Base-by-base conservation (phyloP, 2,113 vertebrate genomes). In the Brachypteracias leptosomus region DNA sequence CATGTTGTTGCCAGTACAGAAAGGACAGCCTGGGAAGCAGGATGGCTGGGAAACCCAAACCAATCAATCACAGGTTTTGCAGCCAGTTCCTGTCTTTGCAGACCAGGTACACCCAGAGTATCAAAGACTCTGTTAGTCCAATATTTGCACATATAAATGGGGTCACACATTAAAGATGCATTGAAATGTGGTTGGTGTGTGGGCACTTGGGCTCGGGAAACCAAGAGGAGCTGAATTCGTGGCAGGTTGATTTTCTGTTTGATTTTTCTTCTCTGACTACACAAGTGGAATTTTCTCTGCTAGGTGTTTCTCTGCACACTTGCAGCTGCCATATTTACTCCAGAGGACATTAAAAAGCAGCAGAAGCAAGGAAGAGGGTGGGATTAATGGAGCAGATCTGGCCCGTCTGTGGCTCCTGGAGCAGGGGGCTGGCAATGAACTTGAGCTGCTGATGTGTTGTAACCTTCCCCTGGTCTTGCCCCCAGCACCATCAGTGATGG, bases 181-280 rank as follows among this genome's bases (percentile, higher is more conserved):
- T 33, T 80, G 82, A 85, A 83, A 55, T 68, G 47, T 6, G 35
- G 78, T 91, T 94, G 92, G 65, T 36, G n/a, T 95, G 97, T 82
- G 70, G 91, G 71, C 40, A 25, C 82, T 58, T 16, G 5, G 85
- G 24, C 66, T 49, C 12, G 0, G 92, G 51, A 88, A 97, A 58
- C 24, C 44, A 26, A 85, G 85, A 91, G 79, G 73, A 77, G 10
- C 40, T 6, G 19, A 51, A 67, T 83, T 96, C 35, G 7, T 91
- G 94, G 96, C 89, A 88, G 80, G 61, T 68, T 95, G 93, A 90
- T 96, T 94, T 94, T 94, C 80, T 52, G 16, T 95, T 97, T 95
- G 95, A n/a, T 57, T 57, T 87, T 83, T 36, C 20, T 17, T 3
- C 11, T 13, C 15, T 42, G 31, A 29, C 49, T 35, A 13, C 80